Base-by-base conservation (phyloP, 2,113 vertebrate genomes). In the Pedetes capensis region DNA sequence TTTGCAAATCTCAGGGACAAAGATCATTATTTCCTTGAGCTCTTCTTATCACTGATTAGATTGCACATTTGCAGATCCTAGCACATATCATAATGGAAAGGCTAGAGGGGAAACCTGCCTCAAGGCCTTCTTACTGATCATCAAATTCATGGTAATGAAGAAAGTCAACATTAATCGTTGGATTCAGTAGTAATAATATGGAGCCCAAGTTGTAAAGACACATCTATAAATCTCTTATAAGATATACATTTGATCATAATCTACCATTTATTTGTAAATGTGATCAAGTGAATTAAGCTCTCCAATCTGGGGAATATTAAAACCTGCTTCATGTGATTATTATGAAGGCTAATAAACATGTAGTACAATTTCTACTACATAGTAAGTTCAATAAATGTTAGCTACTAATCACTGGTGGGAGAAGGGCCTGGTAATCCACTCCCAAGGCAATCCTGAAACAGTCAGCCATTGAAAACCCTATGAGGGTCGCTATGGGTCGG, bases 71-170 rank as follows among this genome's bases (percentile, higher is more conserved):
- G n/a, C n/a, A 57, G 51, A 34, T 71, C 1, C 18, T 44, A 9
- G 13, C 16, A 71, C 4, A 32, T 55, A 32, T 25, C 27, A 22
- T 6, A 32, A 1, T 32, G 2, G 17, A 71, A 25, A 32, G 29
- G 10, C 17, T 16, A 14, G n/a, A 32, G 17, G 10, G 17, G 10
- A 8, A 2, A 13, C 32, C 0, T 34, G 20, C 37, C 39, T 22
- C 17, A 39, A 71, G 27, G 27, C 6, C 1, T 6, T 57, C 25
- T 37, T 20, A 7, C 25, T 4, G 64, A 9, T 10, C 49, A 61
- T 64, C 32, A 83, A 83, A 32, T 7, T 11, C 18, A 83, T 23
- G 27, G 37, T 86, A 44, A 44, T 72, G 12, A 44, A 53, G 44
- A 55, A 86, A 42, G 6, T 8, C 6, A 72, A 6, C 51, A n/a